These are phyloP conservation scores for Drosophila pachea DNA, from an alignment of 1,140 invertebrate genomes.

Conservation along the genomic window DNA sequence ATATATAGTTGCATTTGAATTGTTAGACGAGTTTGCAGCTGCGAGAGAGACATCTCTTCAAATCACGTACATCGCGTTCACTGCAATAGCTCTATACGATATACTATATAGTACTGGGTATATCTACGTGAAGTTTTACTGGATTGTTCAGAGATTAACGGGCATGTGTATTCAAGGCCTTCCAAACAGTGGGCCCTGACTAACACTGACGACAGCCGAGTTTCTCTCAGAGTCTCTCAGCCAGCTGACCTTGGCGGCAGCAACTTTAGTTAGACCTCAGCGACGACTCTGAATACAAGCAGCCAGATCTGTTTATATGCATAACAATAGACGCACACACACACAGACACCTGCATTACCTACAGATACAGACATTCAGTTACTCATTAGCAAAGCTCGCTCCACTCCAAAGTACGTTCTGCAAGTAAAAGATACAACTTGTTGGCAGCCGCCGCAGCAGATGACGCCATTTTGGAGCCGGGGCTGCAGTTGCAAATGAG, in stretches of 20 bases:
- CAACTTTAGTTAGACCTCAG: conserved; percentile 41
- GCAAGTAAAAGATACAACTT: conserved; percentile 21
- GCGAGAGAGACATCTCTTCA: too few species aligned
- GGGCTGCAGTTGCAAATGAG: conserved; percentile 13
- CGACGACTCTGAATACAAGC: conserved; percentile 18
- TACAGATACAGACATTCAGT: conserved; percentile 34
- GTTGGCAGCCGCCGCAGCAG: conserved; percentile 10
- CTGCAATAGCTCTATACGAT: conserved; percentile 19
- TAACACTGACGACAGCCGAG: conserved; percentile 10
- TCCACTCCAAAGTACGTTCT: conserved; percentile 28
- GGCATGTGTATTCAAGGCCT: conserved; percentile 19
- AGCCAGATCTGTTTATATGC: conserved; percentile 25
- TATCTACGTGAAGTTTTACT: conserved; percentile 44
- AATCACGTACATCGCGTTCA: conserved; percentile 34
- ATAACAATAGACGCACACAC: conserved; percentile 11
- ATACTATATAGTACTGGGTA: neutral
- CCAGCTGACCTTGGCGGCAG: conserved; percentile 46
- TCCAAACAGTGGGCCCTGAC: conserved; percentile 10
- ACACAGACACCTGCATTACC: conserved; percentile 8
- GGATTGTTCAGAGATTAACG: conserved; percentile 17
- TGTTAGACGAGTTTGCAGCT: conserved; percentile 37
- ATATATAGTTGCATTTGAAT: conserved; percentile 16
- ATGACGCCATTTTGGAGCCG: conserved; percentile 67
- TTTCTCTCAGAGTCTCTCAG: conserved; percentile 39
- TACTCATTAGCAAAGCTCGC: conserved; percentile 53